Evolutionary conservation across 2,113 vertebrate genomes (phyloP), one percentile per base, ranked within the genome.

Genomic region (Halichoeres trimaculatus): DNA sequence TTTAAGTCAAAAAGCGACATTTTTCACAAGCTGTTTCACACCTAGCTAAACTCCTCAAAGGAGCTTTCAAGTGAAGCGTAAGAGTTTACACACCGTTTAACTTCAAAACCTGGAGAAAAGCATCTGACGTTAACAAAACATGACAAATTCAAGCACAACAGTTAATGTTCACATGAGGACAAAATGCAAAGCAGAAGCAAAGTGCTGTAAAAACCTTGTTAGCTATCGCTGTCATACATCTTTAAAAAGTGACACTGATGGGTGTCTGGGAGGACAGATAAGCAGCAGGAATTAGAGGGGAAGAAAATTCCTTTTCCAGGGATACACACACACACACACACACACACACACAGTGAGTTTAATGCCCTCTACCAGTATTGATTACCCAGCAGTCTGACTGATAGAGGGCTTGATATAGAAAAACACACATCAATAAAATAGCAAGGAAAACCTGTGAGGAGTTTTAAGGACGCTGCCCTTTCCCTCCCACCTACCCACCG

Each of bases 311-410:
- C 23, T 10, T 53, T 59, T 61, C 56, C 13, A 54, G 35, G 52
- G 86, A 85, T 77, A 85, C 79, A 52, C 50, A 51, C 20, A 51
- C 50, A 34, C 26, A 53, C 61, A 85, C 81, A 78, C 80, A 77
- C 67, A 85, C 85, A 61, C 69, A 75, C 70, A 74, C 64, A 12
- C 3, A 23, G 52, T 19, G 30, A 60, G 64, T 79, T 84, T 79
- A 84, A 83, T 76, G 80, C 78, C 86, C 88, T 89, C 78, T 63
- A 85, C 53, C 65, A 69, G 63, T 88, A 91, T 90, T 78, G 90
- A 91, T 91, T 68, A 86, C 58, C 68, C 57, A 62, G 84, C 76
- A 20, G 76, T 40, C 84, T 83, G 82, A 80, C 86, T 85, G 88
- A 91, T 88, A 70, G 75, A 86, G 43, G 78, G 81, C 36, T 11